A percentile compares a stretch with the other conserved stretches of the same genome.
These are phyloP conservation scores for Oncopeltus fasciatus DNA, from an alignment of 1,140 invertebrate genomes.

Conservation along the genomic window DNA sequence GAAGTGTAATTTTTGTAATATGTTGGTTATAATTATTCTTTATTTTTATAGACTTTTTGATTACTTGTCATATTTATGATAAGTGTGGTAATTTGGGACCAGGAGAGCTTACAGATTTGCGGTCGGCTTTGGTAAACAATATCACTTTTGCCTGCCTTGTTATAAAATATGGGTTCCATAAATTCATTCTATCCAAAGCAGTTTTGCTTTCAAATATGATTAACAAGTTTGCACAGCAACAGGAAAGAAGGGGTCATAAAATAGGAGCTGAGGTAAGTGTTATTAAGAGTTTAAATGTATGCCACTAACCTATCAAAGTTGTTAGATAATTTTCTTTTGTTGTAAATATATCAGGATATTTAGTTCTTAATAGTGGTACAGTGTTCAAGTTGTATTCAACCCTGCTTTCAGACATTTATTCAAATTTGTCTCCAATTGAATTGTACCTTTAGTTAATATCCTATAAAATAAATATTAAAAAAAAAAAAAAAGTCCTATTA, in stretches of 20 bases:
- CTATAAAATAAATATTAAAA: too few relatives aligned
- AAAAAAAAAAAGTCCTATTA: too few relatives aligned
- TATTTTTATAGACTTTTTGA: slow-evolving; percentile 58
- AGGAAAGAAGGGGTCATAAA: slow-evolving; percentile 50
- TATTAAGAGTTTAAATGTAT: too few relatives aligned
- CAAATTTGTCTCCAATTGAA: too few relatives aligned
- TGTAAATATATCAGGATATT: too few relatives aligned
- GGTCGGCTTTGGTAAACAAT: slow-evolving; percentile 91
- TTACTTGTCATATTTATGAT: slow-evolving; percentile 77
- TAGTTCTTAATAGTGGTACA: too few relatives aligned
- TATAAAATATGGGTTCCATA: slow-evolving; percentile 71
- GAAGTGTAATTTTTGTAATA: too few relatives aligned
- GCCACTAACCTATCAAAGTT: too few relatives aligned
- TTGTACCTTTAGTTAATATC: too few relatives aligned
- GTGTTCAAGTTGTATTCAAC: too few relatives aligned
- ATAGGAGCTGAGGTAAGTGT: slow-evolving; percentile 44
- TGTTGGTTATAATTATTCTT: not conserved
- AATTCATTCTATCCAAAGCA: slow-evolving; percentile 48
- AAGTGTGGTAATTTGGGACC: slow-evolving; percentile 48
- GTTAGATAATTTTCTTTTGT: too few relatives aligned
- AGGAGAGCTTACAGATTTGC: slow-evolving; percentile 77
- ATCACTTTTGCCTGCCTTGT: slow-evolving; percentile 79
- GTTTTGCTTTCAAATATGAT: slow-evolving; percentile 50
- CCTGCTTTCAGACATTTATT: too few relatives aligned
- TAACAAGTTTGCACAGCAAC: slow-evolving; percentile 63